These are phyloP conservation scores for Hydrozoanthus gracilis DNA, from an alignment of 92 coral and sea anemone genomes.

Conservation along the genomic window DNA sequence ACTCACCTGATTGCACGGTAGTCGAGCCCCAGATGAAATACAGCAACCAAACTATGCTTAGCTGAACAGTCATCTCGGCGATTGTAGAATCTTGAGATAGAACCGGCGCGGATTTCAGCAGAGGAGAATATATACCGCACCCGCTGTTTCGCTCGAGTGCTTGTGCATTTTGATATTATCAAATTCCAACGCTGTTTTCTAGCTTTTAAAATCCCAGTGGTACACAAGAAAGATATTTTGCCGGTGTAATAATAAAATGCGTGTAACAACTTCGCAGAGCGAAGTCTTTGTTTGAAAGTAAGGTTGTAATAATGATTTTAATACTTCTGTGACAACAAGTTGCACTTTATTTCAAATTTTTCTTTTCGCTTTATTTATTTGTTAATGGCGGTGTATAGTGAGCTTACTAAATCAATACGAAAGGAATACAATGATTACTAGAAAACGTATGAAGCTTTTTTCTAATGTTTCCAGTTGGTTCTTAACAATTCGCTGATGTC, in stretches of 20 bases:
- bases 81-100: slow-evolving; percentile 9
- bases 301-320: neutral
- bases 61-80: neutral
- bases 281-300: slow-evolving; percentile 6
- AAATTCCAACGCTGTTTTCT: neutral
- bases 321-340: neutral
- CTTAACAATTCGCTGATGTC: no score
- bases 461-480: no score
- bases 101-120: neutral
- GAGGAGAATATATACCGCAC: neutral
- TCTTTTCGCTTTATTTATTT: no score
- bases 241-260: neutral
- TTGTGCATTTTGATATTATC: no score
- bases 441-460: no score
- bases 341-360: neutral
- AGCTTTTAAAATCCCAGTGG: slow-evolving; percentile 1
- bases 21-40: neutral
- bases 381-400: no score
- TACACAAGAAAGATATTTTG: neutral
- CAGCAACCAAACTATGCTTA: neutral
- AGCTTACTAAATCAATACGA: no score
- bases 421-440: no score
- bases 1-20: no score
- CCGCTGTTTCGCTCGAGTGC: no score
- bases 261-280: neutral